phyloP scores from a whole-genome alignment of 2,113 vertebrate species.

The Psephotus haematonotus region DNA sequence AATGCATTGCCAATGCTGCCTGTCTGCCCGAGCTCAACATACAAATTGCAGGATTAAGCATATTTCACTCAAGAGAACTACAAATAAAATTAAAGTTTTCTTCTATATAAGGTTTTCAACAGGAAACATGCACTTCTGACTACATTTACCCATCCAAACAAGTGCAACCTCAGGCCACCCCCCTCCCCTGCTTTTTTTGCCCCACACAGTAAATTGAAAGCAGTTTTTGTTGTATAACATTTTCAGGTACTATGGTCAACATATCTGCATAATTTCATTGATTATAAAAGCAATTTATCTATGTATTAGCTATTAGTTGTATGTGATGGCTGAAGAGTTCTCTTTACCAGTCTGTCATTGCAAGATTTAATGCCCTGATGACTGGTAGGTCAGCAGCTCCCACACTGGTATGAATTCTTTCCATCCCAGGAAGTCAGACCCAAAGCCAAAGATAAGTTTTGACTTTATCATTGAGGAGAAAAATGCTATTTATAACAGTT shows the following conservation, averaged over 20 bases:
- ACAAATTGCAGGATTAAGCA: constrained; percentile 78
- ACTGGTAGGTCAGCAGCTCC: constrained; percentile 61
- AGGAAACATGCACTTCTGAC: constrained; percentile 76
- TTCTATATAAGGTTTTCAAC: constrained; percentile 60
- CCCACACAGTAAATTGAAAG: not conserved
- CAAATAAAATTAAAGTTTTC: constrained; percentile 53
- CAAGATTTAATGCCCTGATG: constrained; percentile 59
- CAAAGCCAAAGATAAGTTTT: constrained; percentile 45
- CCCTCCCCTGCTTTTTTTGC: not conserved
- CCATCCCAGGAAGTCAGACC: constrained; percentile 46
- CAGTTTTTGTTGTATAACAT: not conserved
- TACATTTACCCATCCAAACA: constrained; percentile 37
- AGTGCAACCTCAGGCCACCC: not conserved
- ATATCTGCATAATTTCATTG: not conserved
- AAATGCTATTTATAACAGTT: not conserved
- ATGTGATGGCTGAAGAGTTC: constrained; percentile 55
- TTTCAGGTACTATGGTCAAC: constrained; percentile 1
- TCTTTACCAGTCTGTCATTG: constrained; percentile 54
- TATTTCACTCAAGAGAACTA: constrained; percentile 77
- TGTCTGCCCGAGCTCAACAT: constrained; percentile 92
- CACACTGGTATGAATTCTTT: constrained; percentile 52
- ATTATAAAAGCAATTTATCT: constrained; percentile 19
- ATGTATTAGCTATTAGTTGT: not conserved
- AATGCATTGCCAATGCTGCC: constrained; percentile 95
- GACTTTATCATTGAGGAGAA: constrained; percentile 17